Evolutionary conservation across 2,888 invertebrate species (phyloP).

Genomic region (Chromoteleia sp.): DNA sequence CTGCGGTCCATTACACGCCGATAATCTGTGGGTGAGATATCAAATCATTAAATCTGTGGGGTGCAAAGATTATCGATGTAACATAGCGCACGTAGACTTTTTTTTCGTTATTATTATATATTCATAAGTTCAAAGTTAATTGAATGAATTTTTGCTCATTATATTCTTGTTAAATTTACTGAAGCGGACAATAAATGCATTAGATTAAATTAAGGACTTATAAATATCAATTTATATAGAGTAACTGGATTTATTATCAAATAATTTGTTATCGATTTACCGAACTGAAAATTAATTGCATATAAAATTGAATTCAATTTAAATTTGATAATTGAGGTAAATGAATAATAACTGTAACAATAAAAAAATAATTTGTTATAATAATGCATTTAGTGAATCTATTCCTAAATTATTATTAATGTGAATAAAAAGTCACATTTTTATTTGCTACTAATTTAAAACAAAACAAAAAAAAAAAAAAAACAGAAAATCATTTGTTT

Average conservation of each 20-base stretch:
- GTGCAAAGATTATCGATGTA: constrained; percentile 36
- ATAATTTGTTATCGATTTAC: constrained; percentile 11
- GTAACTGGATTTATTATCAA: constrained; percentile 11
- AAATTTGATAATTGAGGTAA: constrained; percentile 19
- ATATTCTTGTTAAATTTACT: constrained; percentile 15
- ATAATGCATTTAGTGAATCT: too few relatives aligned
- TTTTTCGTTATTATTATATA: constrained; percentile 19
- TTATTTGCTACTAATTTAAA: too few relatives aligned
- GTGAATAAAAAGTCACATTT: too few relatives aligned
- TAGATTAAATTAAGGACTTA: constrained; percentile 4
- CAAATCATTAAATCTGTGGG: constrained; percentile 53
- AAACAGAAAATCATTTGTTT: too few relatives aligned
- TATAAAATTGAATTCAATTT: constrained; percentile 8
- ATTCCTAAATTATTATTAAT: too few relatives aligned
- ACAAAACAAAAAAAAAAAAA: too few relatives aligned
- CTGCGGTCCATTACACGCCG: constrained; percentile 68
- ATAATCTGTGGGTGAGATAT: constrained; percentile 52
- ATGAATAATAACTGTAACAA: too few relatives aligned
- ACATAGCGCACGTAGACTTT: constrained; percentile 1
- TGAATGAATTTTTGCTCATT: constrained; percentile 11
- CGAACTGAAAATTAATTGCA: constrained; percentile 16
- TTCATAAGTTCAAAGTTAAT: constrained; percentile 20
- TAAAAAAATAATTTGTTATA: too few relatives aligned
- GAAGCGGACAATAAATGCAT: background rate
- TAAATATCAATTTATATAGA: constrained; percentile 8